These are phyloP conservation scores for Dynastes hyllus DNA, from an alignment of 2,888 invertebrate species.

Conservation along the genomic window DNA sequence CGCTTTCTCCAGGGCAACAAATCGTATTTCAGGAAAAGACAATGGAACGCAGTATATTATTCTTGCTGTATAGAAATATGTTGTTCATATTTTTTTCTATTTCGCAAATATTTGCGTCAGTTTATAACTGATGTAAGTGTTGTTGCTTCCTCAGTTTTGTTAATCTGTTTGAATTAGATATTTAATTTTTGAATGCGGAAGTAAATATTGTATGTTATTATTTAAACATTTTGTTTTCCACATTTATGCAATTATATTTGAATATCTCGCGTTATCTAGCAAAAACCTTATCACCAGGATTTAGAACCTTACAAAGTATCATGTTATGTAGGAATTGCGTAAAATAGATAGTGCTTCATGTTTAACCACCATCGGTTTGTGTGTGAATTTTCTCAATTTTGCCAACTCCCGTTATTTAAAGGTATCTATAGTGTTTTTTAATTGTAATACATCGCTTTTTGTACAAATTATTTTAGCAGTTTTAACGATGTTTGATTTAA, in stretches of 20 bases:
- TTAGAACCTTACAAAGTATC: background rate
- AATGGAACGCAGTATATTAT: background rate
- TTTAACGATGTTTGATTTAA: too few species aligned
- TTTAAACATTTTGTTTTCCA: background rate
- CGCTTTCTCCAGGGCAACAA: background rate
- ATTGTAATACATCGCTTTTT: too few species aligned
- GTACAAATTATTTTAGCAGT: too few species aligned
- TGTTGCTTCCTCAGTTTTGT: background rate
- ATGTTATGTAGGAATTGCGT: background rate
- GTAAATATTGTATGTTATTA: background rate
- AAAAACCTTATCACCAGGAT: constrained; percentile 15
- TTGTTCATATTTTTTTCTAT: background rate
- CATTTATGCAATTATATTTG: background rate
- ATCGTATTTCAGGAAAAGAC: constrained; percentile 20
- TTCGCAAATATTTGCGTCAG: background rate
- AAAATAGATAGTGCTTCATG: too few species aligned
- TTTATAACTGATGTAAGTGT: background rate
- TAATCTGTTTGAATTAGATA: too few species aligned
- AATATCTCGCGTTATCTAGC: constrained; percentile 21
- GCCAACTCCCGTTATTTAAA: too few species aligned
- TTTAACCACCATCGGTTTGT: too few species aligned
- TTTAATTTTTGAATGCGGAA: background rate
- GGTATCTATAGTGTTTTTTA: too few species aligned
- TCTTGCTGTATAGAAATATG: too few species aligned
- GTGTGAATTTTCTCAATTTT: too few species aligned